Percentiles rank a stretch among this genome's conserved stretches.
These are phyloP conservation scores for Megathymus violae DNA, from an alignment of 1,140 invertebrate genomes.

Conservation along the genomic window DNA sequence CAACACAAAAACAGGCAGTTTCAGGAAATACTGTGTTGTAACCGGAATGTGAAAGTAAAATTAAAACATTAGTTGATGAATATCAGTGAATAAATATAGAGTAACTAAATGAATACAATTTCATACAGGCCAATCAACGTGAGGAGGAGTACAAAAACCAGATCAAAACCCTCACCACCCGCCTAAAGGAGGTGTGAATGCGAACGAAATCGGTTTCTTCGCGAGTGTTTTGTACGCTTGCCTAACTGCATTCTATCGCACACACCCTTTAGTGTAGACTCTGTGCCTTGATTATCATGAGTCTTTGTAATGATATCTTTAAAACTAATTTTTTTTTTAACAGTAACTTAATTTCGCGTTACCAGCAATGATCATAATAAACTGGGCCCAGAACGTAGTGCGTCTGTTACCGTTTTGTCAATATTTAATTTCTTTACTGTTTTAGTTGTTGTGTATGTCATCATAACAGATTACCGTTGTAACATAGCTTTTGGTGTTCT, in stretches of 20 bases:
- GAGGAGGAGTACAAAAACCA: constrained; percentile 99
- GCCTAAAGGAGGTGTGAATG: constrained; percentile 98
- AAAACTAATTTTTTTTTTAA: background rate
- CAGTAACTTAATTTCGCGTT: background rate
- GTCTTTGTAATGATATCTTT: constrained; percentile 1
- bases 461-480: constrained; percentile 55
- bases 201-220: constrained; percentile 61
- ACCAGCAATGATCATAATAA: constrained; percentile 40
- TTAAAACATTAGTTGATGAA: background rate
- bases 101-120: constrained; percentile 54
- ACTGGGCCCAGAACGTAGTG: constrained; percentile 58
- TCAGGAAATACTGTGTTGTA: background rate
- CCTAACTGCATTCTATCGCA: constrained; percentile 76
- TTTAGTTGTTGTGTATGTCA: constrained; percentile 60
- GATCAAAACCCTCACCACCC: constrained; percentile 99
- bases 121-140: constrained; percentile 97
- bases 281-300: constrained; percentile 53
- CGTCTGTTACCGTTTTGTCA: constrained; percentile 55
- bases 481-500: constrained; percentile 54
- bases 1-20: constrained; percentile 34
- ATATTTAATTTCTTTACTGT: constrained; percentile 45
- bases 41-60: background rate
- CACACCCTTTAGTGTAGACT: constrained; percentile 60
- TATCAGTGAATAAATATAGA: constrained; percentile 1
- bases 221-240: constrained; percentile 75